A percentile compares a stretch with the other conserved stretches of the same genome.
These are phyloP conservation scores for Dolichopus griseipennis DNA, from an alignment of 2,888 invertebrate genomes.

Conservation along the genomic window DNA sequence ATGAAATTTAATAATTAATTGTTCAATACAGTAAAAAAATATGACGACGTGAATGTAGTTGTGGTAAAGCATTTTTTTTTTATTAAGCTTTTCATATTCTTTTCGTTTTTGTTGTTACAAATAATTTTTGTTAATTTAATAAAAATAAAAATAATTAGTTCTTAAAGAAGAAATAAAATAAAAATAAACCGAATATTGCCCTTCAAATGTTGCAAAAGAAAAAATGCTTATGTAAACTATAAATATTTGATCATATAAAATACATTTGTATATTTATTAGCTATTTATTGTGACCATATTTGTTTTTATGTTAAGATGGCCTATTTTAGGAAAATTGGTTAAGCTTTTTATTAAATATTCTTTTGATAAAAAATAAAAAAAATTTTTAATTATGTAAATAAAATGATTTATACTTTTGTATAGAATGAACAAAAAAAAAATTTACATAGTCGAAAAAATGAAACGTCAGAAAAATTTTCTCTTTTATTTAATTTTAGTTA, in stretches of 20 bases:
- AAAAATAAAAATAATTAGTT: neutral
- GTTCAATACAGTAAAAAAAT: conserved; percentile 1
- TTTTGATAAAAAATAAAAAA: too few relatives aligned
- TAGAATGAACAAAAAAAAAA: too few relatives aligned
- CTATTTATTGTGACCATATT: neutral
- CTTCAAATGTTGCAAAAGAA: neutral
- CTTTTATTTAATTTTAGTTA: too few relatives aligned
- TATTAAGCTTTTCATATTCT: neutral
- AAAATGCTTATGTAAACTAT: conserved; percentile 1
- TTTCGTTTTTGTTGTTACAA: too few relatives aligned
- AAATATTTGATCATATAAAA: neutral
- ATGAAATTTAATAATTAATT: neutral
- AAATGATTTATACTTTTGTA: too few relatives aligned
- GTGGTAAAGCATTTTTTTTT: neutral
- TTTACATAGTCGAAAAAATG: too few relatives aligned
- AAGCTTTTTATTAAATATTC: neutral
- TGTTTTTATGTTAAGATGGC: neutral
- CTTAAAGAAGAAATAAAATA: neutral
- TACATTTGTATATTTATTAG: neutral
- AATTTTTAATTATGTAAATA: too few relatives aligned
- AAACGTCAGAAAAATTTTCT: too few relatives aligned
- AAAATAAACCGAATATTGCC: neutral
- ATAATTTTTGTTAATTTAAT: neutral
- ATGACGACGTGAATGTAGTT: conserved; percentile 6
- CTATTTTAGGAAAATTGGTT: neutral